Evolutionary conservation across 2,888 invertebrate species (phyloP).

Genomic region (Heteromurus nitidus): DNA sequence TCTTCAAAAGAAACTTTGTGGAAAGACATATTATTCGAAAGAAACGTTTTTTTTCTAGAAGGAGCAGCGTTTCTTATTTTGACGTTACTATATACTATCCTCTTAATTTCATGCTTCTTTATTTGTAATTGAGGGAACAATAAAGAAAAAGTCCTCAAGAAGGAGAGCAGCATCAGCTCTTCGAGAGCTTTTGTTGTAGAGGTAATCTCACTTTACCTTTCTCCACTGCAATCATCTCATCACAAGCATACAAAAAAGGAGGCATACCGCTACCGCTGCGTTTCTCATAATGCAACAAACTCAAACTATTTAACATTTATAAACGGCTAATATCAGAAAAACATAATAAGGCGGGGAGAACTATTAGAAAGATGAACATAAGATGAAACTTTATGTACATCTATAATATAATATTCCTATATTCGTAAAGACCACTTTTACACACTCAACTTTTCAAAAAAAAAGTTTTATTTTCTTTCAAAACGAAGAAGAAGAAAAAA

Average conservation of each 20-base stretch:
- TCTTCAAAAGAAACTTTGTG: constrained; percentile 13
- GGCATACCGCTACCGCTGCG: constrained; percentile 36
- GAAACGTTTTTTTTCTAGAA: too few relatives aligned
- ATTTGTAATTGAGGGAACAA: constrained; percentile 70
- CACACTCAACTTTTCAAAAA: constrained; percentile 19
- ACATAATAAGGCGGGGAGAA: constrained; percentile 21
- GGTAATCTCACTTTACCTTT: constrained; percentile 3
- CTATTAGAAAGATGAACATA: background rate
- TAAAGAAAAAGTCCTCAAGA: constrained; percentile 30
- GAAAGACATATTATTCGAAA: constrained; percentile 32
- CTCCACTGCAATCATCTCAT: too few relatives aligned
- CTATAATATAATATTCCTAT: too few relatives aligned
- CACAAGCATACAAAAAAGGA: too few relatives aligned
- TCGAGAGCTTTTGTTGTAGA: background rate
- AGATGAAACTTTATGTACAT: too few relatives aligned
- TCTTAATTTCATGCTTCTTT: constrained; percentile 74
- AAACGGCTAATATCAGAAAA: constrained; percentile 46
- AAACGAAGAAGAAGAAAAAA: background rate
- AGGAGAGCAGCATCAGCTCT: constrained; percentile 30
- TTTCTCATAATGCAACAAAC: constrained; percentile 26
- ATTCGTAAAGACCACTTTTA: constrained; percentile 11
- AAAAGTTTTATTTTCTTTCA: constrained; percentile 1
- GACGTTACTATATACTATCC: constrained; percentile 44
- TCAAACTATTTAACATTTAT: constrained; percentile 57
- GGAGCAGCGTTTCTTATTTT: constrained; percentile 57